Conservation (phyloP, 1,140 invertebrate species). For the Drosophila quadrilineata region DNA sequence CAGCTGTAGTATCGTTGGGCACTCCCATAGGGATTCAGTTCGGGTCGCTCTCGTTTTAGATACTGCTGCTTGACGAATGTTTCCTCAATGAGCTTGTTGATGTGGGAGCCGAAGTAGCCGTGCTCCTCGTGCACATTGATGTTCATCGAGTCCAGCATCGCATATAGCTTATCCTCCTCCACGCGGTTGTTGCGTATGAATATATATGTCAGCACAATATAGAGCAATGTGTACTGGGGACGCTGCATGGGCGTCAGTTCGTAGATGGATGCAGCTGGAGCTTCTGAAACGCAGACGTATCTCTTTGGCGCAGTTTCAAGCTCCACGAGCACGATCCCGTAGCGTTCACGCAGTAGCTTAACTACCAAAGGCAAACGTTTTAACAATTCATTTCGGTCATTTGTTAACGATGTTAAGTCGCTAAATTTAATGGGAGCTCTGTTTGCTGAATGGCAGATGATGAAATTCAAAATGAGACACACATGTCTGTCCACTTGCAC, state of each 20-base stretch:
- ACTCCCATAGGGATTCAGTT: conserved; percentile 47
- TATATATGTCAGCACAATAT: conserved; percentile 61
- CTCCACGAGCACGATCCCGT: conserved; percentile 34
- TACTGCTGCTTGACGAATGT: conserved; percentile 72
- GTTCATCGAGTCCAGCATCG: conserved; percentile 39
- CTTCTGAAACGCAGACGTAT: conserved; percentile 46
- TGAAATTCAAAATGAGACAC: conserved; percentile 41
- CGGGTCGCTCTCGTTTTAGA: conserved; percentile 58
- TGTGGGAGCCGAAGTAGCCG: conserved; percentile 51
- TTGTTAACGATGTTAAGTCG: conserved; percentile 30
- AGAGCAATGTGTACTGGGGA: conserved; percentile 45
- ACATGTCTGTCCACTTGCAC: conserved; percentile 33
- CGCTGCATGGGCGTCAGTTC: conserved; percentile 49
- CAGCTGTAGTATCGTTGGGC: conserved; percentile 40
- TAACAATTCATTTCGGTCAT: conserved; percentile 16
- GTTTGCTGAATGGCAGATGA: conserved; percentile 50
- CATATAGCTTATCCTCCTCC: conserved; percentile 49
- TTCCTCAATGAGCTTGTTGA: conserved; percentile 60
- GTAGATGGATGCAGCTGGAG: conserved; percentile 35
- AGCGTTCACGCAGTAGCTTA: conserved; percentile 24
- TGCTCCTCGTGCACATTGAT: conserved; percentile 58
- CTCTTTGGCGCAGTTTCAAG: conserved; percentile 30
- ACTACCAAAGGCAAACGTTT: conserved; percentile 34
- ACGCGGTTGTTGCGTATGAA: conserved; percentile 45
- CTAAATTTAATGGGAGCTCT: conserved; percentile 55